Conservation (phyloP, 1,140 invertebrate genomes). For the Stegodyphus dumicola region DNA sequence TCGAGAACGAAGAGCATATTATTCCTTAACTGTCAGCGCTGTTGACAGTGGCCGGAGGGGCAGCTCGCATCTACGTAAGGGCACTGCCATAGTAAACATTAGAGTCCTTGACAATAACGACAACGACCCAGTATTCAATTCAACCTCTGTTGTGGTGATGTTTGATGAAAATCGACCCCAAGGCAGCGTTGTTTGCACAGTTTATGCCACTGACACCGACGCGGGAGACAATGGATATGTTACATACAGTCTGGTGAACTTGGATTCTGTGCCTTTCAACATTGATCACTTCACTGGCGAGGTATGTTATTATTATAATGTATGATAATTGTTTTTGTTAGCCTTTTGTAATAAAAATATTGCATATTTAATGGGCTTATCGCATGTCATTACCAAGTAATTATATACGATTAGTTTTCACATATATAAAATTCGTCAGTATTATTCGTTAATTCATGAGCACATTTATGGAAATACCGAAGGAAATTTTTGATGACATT, state of each 20-base stretch:
- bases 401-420: too few species aligned
- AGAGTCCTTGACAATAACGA: conserved; percentile 90
- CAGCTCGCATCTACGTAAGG: conserved; percentile 71
- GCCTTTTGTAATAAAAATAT: too few species aligned
- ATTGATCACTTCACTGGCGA: conserved; percentile 88
- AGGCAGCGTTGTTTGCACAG: conserved; percentile 83
- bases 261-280: conserved; percentile 86
- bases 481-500: too few species aligned
- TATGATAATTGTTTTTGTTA: too few species aligned
- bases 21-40: conserved; percentile 90
- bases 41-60: conserved; percentile 69
- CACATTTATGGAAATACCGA: too few species aligned
- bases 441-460: too few species aligned
- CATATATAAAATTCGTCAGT: too few species aligned
- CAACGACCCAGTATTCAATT: conserved; percentile 90
- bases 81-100: conserved; percentile 88
- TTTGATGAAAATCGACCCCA: conserved; percentile 87
- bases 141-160: conserved; percentile 71
- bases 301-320: conserved; percentile 12
- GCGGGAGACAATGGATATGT: conserved; percentile 94
- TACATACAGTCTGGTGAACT: conserved; percentile 91
- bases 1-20: conserved; percentile 86
- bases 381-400: too few species aligned
- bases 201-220: conserved; percentile 88
- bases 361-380: too few species aligned